Evolutionary conservation across 2,888 invertebrate species (phyloP).

Genomic region (Oscheius onirici): DNA sequence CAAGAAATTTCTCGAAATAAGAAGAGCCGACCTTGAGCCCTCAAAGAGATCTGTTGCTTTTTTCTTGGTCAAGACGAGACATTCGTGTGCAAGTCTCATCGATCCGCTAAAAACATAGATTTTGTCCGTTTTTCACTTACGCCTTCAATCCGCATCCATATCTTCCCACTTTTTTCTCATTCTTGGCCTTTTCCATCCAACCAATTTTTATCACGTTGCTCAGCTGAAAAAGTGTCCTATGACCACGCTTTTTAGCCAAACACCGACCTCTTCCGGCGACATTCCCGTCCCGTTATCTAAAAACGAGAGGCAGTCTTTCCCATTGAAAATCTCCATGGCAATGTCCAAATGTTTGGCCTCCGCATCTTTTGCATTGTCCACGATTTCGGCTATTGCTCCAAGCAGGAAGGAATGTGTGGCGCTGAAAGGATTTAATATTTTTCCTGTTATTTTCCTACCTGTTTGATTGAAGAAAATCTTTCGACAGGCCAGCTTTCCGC

Average conservation of each 20-base stretch:
- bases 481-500: too few relatives aligned
- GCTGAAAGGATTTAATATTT: slow-evolving; percentile 39
- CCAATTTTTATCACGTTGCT: slow-evolving; percentile 19
- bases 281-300: slow-evolving; percentile 75
- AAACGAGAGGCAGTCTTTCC: slow-evolving; percentile 72
- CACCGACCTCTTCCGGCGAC: slow-evolving; percentile 65
- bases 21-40: background rate
- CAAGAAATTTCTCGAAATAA: background rate
- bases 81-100: slow-evolving; percentile 53
- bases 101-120: slow-evolving; percentile 38
- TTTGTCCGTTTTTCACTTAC: slow-evolving; percentile 68
- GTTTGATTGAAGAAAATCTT: too few relatives aligned
- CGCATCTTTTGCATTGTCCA: slow-evolving; percentile 75
- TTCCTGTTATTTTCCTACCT: too few relatives aligned
- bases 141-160: slow-evolving; percentile 76
- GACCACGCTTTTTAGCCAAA: background rate
- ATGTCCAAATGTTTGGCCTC: slow-evolving; percentile 73
- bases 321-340: slow-evolving; percentile 70
- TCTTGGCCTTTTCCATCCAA: slow-evolving; percentile 16
- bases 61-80: slow-evolving; percentile 5
- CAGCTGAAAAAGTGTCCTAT: background rate
- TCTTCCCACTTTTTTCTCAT: slow-evolving; percentile 73
- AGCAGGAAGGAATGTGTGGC: slow-evolving; percentile 42
- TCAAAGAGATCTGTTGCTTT: background rate
- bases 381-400: slow-evolving; percentile 72